phyloP scores from a whole-genome alignment of 2,113 vertebrate species.

The Gopherus evgoodei region DNA sequence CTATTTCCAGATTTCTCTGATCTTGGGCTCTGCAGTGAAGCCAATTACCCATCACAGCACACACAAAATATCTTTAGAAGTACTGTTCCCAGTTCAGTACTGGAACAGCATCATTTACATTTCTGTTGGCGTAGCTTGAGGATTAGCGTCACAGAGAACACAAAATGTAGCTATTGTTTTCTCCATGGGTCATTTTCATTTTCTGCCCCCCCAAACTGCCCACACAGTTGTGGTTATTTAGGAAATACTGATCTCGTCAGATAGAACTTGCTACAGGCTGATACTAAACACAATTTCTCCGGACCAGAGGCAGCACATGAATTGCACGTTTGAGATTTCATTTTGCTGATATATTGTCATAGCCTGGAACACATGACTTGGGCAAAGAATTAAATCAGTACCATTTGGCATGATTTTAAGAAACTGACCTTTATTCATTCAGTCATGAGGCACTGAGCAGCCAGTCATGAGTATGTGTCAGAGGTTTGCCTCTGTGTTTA shows the following conservation, averaged over 20 bases:
- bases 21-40: background rate
- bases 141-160: background rate
- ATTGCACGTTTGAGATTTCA: background rate
- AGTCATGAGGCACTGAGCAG: constrained; percentile 1
- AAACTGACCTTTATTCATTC: constrained; percentile 7
- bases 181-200: background rate
- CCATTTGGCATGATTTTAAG: background rate
- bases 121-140: background rate
- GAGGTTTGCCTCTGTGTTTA: background rate
- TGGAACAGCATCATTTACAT: background rate
- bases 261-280: background rate
- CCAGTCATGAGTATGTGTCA: background rate
- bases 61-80: background rate
- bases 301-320: background rate
- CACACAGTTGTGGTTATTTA: background rate
- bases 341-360: background rate
- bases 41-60: background rate
- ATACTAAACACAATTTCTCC: background rate
- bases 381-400: background rate
- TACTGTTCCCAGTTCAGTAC: background rate
- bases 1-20: background rate
- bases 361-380: background rate
- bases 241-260: background rate
- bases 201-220: background rate
- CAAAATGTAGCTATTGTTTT: background rate